Conservation (phyloP, 2,113 vertebrate species). For the Malaclemys terrapin region DNA sequence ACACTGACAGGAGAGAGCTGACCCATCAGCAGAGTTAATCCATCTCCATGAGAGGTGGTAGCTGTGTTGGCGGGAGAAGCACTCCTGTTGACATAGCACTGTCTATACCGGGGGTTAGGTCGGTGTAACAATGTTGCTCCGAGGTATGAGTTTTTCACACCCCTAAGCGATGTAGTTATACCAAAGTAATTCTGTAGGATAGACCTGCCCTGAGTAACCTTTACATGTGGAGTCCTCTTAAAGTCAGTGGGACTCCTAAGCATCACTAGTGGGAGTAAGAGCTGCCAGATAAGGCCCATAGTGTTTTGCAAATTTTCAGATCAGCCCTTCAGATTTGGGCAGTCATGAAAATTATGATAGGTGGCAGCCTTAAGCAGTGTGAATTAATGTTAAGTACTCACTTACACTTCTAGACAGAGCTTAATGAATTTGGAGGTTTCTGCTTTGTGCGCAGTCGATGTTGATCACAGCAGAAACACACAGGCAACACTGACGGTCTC, state of each 20-base stretch:
- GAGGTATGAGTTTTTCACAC: not conserved
- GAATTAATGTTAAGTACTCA: accelerated
- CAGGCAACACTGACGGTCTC: not conserved
- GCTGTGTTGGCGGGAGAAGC: not conserved
- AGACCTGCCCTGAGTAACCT: not conserved
- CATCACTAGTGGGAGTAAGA: not conserved
- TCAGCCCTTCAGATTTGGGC: not conserved
- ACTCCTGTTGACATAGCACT: not conserved
- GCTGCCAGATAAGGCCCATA: not conserved
- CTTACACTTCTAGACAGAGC: not conserved
- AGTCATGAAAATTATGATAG: not conserved
- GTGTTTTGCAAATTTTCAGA: not conserved
- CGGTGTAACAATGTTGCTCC: not conserved
- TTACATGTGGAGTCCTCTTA: not conserved
- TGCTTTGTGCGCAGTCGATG: accelerated
- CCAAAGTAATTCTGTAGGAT: not conserved
- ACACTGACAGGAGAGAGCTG: not conserved
- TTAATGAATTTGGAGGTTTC: not conserved
- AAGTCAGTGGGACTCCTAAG: not conserved
- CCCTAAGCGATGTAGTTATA: not conserved
- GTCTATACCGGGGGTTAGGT: not conserved
- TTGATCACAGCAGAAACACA: not conserved
- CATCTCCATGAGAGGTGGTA: not conserved
- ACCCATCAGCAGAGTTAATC: not conserved
- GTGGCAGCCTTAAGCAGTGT: accelerated